These are phyloP conservation scores for Phoeniculus purpureus DNA, from an alignment of 2,797 vertebrate genomes.

Conservation along the genomic window DNA sequence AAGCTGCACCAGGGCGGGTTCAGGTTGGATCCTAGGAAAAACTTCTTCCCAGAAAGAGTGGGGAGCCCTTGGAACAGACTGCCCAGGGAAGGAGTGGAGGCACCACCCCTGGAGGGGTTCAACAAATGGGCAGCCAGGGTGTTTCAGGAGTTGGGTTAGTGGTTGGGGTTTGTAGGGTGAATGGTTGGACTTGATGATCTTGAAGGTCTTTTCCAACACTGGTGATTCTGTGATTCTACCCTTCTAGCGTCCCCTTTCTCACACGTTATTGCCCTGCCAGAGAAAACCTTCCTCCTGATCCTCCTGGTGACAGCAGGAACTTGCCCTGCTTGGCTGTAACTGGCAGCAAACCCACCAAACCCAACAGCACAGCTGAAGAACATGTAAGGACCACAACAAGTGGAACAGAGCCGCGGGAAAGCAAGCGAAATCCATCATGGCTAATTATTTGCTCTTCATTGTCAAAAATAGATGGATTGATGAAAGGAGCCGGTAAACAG, in stretches of 20 bases:
- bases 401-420: slow-evolving; percentile 35
- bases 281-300: not conserved
- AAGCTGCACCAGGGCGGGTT: too few species aligned
- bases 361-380: not conserved
- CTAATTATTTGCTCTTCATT: slow-evolving; percentile 80
- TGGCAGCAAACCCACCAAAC: slow-evolving; percentile 26
- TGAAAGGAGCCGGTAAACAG: slow-evolving; percentile 56
- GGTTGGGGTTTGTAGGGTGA: too few species aligned
- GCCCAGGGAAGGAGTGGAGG: too few species aligned
- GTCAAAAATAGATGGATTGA: slow-evolving; percentile 72
- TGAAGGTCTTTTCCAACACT: too few species aligned
- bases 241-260: not conserved
- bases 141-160: too few species aligned
- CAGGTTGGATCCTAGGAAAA: too few species aligned
- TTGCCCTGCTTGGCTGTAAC: slow-evolving; percentile 13
- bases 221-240: not conserved
- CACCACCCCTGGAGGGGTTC: too few species aligned
- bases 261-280: not conserved
- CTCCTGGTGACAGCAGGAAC: not conserved
- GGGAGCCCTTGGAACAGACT: too few species aligned
- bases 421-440: slow-evolving; percentile 71
- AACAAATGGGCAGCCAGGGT: too few species aligned
- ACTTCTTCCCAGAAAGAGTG: too few species aligned
- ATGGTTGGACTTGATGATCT: too few species aligned
- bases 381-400: not conserved